Evolutionary conservation across 1,140 invertebrate species (phyloP), one percentile per base, ranked within the genome.

Genomic region (Ceratosolen fusciceps): DNA sequence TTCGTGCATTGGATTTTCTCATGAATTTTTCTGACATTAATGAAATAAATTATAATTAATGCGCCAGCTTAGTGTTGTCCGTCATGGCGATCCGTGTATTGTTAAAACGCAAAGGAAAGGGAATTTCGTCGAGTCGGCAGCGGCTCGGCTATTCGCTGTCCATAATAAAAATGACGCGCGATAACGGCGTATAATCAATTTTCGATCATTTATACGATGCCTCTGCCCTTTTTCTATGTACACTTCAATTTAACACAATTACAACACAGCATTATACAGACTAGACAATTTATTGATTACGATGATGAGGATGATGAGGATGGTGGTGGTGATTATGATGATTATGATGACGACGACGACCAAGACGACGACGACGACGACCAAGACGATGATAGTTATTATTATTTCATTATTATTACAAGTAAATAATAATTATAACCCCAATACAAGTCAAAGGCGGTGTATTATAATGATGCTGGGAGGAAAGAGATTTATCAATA

Each of bases 161-260:
- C 21, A 49, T 75, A 58, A 47, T 60, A 75, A 43, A 43, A 43
- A 43, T 7, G 39, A n/a, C 49, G 65, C 60, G 62, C 83, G 79
- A 60, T 74, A 79, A 39, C 39, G 31, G 79, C 82, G 73, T 80
- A 60, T 54, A 56, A 79, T 58, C 26, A 71, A 80, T 16, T 85
- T 84, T 85, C 74, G 79, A 85, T 86, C 74, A 82, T 86, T 87
- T 87, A 83, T 87, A 86, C 76, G 62, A 85, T 83, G 82, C 56
- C 82, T 83, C 83, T 82, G 71, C n/a, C n/a, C n/a, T n/a, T 80
- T 85, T 85, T 85, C 83, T 86, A 83, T 86, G 77, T 83, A 83
- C 80, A 84, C 74, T 70, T 78, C 79, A 83, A 84, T 81, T 86
- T 83, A n/a, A n/a, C 83, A 78, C 83, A 84, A 76, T 76, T 84